phyloP scores from a whole-genome alignment of 2,888 invertebrate species.

The Gisinianus flammeolus region DNA sequence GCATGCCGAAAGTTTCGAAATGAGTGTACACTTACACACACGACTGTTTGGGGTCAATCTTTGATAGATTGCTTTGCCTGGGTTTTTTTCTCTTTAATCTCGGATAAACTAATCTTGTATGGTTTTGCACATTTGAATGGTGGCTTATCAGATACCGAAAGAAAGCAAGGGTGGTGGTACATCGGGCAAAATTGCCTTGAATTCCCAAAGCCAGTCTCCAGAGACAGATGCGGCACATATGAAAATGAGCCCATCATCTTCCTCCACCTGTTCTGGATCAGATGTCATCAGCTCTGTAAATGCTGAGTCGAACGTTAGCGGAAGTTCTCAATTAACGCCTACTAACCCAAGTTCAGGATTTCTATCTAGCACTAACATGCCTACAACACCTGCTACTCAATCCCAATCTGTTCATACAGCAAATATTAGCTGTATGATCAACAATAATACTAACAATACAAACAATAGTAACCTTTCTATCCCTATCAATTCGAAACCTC shows the following conservation, averaged over 20 bases:
- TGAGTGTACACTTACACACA: too few species aligned
- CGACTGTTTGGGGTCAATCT: too few species aligned
- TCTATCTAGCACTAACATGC: constrained; percentile 20
- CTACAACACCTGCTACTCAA: neutral
- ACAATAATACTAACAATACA: neutral
- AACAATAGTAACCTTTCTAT: constrained; percentile 1
- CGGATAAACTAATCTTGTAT: constrained; percentile 27
- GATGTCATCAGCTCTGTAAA: constrained; percentile 30
- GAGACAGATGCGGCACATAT: constrained; percentile 37
- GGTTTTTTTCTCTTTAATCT: neutral
- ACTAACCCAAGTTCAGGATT: constrained; percentile 21
- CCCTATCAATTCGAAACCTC: constrained; percentile 20
- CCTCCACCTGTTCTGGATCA: constrained; percentile 35
- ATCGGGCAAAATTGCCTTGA: constrained; percentile 39
- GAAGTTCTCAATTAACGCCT: constrained; percentile 25
- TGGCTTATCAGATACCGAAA: constrained; percentile 56
- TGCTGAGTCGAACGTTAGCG: constrained; percentile 28
- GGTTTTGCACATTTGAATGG: constrained; percentile 29
- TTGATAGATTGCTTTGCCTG: constrained; percentile 13
- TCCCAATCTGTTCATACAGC: constrained; percentile 1
- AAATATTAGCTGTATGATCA: constrained; percentile 19
- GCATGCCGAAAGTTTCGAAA: too few species aligned
- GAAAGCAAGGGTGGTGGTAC: constrained; percentile 52
- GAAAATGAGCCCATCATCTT: constrained; percentile 44
- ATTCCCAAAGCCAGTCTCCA: constrained; percentile 45